Percentiles rank a stretch among this genome's conserved stretches.
phyloP scores from a whole-genome alignment of 2,113 vertebrate genomes.

The Perca schrenkii region DNA sequence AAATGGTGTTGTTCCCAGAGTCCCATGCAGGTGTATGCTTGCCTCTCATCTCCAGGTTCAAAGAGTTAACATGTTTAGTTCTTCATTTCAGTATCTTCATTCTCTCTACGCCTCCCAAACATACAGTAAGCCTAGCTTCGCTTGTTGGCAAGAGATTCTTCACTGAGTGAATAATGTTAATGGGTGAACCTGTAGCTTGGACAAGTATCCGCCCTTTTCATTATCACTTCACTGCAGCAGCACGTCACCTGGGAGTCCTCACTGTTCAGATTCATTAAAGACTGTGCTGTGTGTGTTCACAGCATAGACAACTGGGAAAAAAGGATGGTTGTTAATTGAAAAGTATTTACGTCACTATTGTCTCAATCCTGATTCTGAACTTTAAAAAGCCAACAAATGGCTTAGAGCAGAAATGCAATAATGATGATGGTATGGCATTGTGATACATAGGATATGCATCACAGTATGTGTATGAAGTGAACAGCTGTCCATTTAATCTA shows the following conservation, averaged over 20 bases:
- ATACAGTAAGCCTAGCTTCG: neutral
- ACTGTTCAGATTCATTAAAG: slow-evolving; percentile 74
- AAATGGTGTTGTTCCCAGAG: slow-evolving; percentile 61
- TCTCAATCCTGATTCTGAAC: slow-evolving; percentile 11
- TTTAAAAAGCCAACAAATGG: slow-evolving; percentile 5
- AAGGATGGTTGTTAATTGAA: slow-evolving; percentile 62
- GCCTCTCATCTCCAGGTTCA: slow-evolving; percentile 72
- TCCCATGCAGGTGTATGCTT: slow-evolving; percentile 26
- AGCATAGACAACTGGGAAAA: slow-evolving; percentile 34
- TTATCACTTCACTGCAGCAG: slow-evolving; percentile 78
- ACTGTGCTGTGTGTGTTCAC: slow-evolving; percentile 64
- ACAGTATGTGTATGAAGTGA: neutral
- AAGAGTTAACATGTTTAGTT: slow-evolving; percentile 45
- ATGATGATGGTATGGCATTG: neutral
- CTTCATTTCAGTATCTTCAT: neutral
- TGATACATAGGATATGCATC: neutral
- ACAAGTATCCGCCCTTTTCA: slow-evolving; percentile 78
- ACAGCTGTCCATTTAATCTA: slow-evolving; percentile 48
- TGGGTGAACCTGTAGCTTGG: slow-evolving; percentile 42
- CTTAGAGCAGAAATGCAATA: slow-evolving; percentile 13
- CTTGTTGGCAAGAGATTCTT: neutral
- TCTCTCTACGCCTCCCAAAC: neutral
- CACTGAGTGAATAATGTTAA: slow-evolving; percentile 37
- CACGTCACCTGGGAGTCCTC: slow-evolving; percentile 75
- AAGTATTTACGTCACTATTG: slow-evolving; percentile 36